These are phyloP conservation scores for Engraulis encrasicolus DNA, from an alignment of 2,113 vertebrate genomes.

Conservation along the genomic window DNA sequence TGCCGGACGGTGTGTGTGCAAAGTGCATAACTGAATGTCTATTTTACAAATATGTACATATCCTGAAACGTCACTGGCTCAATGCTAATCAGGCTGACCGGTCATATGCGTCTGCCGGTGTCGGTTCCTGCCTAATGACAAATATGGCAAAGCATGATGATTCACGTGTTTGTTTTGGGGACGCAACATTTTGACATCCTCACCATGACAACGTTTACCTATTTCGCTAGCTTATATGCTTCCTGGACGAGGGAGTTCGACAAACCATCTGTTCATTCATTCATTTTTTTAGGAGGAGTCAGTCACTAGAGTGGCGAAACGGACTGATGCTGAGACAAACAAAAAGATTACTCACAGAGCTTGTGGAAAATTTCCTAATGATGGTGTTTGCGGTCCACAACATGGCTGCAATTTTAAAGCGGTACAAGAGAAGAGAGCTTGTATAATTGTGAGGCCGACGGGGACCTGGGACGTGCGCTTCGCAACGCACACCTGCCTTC, in stretches of 20 bases:
- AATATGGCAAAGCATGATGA: background rate
- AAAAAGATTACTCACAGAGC: conserved; percentile 79
- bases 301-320: background rate
- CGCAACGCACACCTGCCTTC: conserved; percentile 50
- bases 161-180: conserved; percentile 10
- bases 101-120: background rate
- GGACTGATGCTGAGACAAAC: background rate
- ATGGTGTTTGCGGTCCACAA: conserved; percentile 77
- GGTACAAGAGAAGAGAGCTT: background rate
- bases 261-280: conserved; percentile 33
- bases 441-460: background rate
- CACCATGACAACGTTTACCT: conserved; percentile 12
- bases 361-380: conserved; percentile 85
- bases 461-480: conserved; percentile 13
- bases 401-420: conserved; percentile 71
- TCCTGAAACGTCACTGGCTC: background rate
- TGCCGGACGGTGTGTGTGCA: too few species aligned
- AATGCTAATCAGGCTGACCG: conserved; percentile 2
- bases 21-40: too few species aligned
- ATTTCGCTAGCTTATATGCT: background rate
- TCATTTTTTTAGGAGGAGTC: background rate
- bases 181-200: conserved; percentile 11
- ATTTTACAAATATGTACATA: conserved; percentile 17
- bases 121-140: conserved; percentile 5
- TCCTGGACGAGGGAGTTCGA: background rate